Conservation (phyloP, 2,113 vertebrate species). For the Tyrannus savana region DNA sequence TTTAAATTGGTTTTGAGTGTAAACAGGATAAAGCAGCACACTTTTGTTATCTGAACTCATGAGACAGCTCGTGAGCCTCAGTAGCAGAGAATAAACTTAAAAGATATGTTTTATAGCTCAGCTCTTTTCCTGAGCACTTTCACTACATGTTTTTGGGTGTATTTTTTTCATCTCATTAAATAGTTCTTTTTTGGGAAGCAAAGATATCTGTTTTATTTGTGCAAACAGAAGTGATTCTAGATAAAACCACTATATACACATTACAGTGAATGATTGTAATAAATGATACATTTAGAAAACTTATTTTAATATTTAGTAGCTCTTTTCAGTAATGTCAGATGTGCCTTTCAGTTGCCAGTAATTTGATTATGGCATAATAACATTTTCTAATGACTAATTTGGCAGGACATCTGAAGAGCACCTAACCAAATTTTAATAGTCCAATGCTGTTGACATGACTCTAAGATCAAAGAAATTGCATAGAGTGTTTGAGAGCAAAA, state of each 20-base stretch:
- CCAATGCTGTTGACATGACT: slow-evolving; percentile 22
- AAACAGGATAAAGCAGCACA: not conserved
- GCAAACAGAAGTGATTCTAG: not conserved
- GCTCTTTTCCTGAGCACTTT: not conserved
- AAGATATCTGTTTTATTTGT: not conserved
- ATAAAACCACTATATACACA: not conserved
- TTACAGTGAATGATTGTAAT: not conserved
- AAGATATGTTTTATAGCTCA: not conserved
- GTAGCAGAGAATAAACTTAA: not conserved
- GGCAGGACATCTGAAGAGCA: slow-evolving; percentile 38
- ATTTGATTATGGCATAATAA: not conserved
- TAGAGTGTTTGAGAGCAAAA: slow-evolving; percentile 33
- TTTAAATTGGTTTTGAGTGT: not conserved
- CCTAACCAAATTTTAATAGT: slow-evolving; percentile 19
- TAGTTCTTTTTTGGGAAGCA: not conserved
- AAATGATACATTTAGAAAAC: not conserved
- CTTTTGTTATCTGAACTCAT: not conserved
- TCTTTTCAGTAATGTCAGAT: not conserved
- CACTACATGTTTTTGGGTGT: accelerated
- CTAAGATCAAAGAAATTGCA: slow-evolving; percentile 43
- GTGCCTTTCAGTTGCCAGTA: not conserved
- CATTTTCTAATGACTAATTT: slow-evolving; percentile 44
- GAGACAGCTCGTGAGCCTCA: not conserved
- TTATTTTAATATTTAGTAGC: not conserved
- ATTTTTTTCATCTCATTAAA: not conserved